A percentile compares a stretch with the other conserved stretches of the same genome.
phyloP scores from a whole-genome alignment of 2,888 invertebrate species.

The Caenorhabditis imperialis region DNA sequence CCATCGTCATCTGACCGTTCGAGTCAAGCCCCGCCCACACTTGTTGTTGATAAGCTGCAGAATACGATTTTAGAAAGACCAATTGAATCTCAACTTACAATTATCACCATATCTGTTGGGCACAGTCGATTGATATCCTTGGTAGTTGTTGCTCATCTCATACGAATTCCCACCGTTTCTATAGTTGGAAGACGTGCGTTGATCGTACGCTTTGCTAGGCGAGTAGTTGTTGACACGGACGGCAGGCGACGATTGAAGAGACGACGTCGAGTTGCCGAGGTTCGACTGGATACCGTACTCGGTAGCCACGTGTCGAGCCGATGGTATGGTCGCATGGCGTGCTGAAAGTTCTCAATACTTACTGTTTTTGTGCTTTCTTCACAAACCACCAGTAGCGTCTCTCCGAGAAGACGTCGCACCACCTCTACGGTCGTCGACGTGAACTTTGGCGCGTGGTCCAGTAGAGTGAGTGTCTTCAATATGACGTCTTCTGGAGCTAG shows the following conservation, averaged over 20 bases:
- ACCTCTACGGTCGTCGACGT: not conserved
- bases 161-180: no score
- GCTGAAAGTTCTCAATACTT: no score
- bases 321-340: constrained; percentile 3
- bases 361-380: no score
- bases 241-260: not conserved
- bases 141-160: no score
- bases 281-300: constrained; percentile 10
- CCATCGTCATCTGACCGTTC: constrained; percentile 9
- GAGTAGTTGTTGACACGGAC: no score
- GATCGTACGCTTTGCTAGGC: not conserved
- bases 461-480: not conserved
- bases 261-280: not conserved
- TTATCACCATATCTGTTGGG: no score
- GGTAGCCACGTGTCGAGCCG: constrained; percentile 9
- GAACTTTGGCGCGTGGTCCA: not conserved
- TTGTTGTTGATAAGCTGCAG: constrained; percentile 12
- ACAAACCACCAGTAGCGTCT: no score
- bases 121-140: no score
- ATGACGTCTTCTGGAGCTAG: not conserved
- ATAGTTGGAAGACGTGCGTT: constrained; percentile 1
- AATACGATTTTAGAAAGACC: no score
- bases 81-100: no score
- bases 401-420: not conserved
- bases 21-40: constrained; percentile 29